phyloP scores from a whole-genome alignment of 2,888 invertebrate genomes.

The Synanthedon andrenaeformis region DNA sequence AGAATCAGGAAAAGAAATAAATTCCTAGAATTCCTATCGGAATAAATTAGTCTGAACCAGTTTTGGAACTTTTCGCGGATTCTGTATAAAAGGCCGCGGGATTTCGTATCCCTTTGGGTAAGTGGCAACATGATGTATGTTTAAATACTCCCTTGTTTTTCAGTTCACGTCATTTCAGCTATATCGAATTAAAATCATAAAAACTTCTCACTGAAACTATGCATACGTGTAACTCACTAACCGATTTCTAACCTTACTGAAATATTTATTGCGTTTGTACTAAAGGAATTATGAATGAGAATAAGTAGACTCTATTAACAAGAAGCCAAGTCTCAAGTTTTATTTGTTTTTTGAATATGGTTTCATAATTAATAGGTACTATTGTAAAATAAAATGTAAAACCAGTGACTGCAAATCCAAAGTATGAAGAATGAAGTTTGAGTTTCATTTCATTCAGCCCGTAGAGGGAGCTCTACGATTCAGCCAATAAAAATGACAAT shows the following conservation, averaged over 20 bases:
- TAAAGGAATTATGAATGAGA: conserved; percentile 9
- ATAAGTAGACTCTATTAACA: conserved; percentile 9
- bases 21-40: conserved; percentile 94
- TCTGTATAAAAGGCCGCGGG: conserved; percentile 71
- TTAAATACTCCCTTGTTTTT: conserved; percentile 15
- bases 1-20: conserved; percentile 91
- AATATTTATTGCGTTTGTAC: conserved; percentile 7
- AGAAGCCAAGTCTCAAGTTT: conserved; percentile 14
- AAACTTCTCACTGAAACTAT: conserved; percentile 36
- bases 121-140: conserved; percentile 77
- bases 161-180: conserved; percentile 51
- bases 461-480: no score
- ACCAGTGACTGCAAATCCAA: conserved; percentile 2
- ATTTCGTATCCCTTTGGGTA: conserved; percentile 76
- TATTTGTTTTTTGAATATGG: conserved; percentile 16
- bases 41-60: conserved; percentile 88
- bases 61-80: conserved; percentile 80
- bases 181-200: conserved; percentile 36
- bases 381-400: conserved; percentile 8
- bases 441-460: no score
- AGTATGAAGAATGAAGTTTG: not conserved
- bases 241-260: conserved; percentile 51
- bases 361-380: conserved; percentile 12
- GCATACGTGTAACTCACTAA: conserved; percentile 62
- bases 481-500: not conserved